Base-by-base conservation (phyloP, 2,888 invertebrate species). In the Scaptomyza reducta region DNA sequence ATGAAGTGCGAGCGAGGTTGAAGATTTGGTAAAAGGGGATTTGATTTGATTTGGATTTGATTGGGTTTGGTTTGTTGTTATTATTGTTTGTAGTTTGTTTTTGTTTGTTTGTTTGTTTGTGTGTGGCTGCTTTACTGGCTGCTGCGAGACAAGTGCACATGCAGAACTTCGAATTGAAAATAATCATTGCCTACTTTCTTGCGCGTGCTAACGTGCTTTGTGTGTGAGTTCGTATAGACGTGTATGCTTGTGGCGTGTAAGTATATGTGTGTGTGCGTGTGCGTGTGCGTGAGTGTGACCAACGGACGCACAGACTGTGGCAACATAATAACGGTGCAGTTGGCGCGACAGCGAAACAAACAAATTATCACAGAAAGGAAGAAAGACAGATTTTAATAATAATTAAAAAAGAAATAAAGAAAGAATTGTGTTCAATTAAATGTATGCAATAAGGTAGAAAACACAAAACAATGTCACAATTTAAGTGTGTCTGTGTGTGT, bases 271-370 rank as follows among this genome's bases (percentile, higher is more conserved):
- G 35, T 46, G 35, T 47, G 54, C 68, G 55, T 47, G 44, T 46
- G 51, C 31, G 47, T 57, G 58, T 41, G 57, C 1, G 57, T 53
- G 22, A 47, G 31, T 25, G 64, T 63, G 66, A 46, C 57, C 61
- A 65, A 68, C 77, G 65, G 64, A 65, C 61, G 60, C 74, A 73
- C 72, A 59, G 70, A 66, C 60, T 65, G 60, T 42, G 72, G 53
- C 68, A 72, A 66, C 68, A 60, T 65, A 58, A 22, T 40, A 40
- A 59, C 27, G 68, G 41, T 68, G 64, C 61, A 66, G 33, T 58
- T 64, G 77, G 69, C 75, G 74, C 72, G 67, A 60, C 70, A 82
- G 79, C 79, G 74, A 72, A 71, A 78, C 82, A 85, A 81, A 84
- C 76, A 78, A 71, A 80, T 74, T 69, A 77, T 83, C 77, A 74